Evolutionary conservation across 2,113 vertebrate genomes (phyloP), one percentile per base, ranked within the genome.

Genomic region (Platysteira castanea): DNA sequence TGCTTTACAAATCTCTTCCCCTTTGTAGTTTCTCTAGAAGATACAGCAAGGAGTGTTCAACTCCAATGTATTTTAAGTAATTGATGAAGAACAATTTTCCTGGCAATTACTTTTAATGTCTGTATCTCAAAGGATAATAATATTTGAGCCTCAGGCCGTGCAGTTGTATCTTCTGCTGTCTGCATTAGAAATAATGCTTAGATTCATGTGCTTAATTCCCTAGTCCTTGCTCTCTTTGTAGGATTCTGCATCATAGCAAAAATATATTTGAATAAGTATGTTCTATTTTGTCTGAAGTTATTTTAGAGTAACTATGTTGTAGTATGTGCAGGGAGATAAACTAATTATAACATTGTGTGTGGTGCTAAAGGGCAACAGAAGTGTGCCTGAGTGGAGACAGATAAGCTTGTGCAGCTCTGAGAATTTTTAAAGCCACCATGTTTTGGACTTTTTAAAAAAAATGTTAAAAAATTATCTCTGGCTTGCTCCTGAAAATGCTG

Each of bases 21-120:
- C 41, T 74, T 20, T 87, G 8, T 84, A 53, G 19, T 77, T 65
- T 65, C 23, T 26, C 5, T 35, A n/a, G 68, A 63, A 85, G 50
- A 95, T 92, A 59, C 35, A 81, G 30, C 11, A 84, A 77, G 50
- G 42, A 78, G 6, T 33, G 33, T 67, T 64, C 64, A 76, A 19
- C 31, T 80, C 37, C 16, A 42, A 37, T 67, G 50, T 65, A 41
- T 92, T 86, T 86, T 57, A 90, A 86, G 78, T 86, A 76, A 92
- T 37, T 85, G 65, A 78, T 81, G 80, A 90, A 60, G 60, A 93
- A 81, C 42, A 46, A 42, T 85, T 84, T 89, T 95, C 68, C 63
- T 74, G 75, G 23, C 11, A 20, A 90, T 95, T 90, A 84, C 67
- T 92, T 93, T 88, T 86, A 82, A 88, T 74, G 61, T 88, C 63